A percentile compares a stretch with the other conserved stretches of the same genome.
Conservation (phyloP, 2,888 invertebrate species). For the Cerceris ruficornis region DNA sequence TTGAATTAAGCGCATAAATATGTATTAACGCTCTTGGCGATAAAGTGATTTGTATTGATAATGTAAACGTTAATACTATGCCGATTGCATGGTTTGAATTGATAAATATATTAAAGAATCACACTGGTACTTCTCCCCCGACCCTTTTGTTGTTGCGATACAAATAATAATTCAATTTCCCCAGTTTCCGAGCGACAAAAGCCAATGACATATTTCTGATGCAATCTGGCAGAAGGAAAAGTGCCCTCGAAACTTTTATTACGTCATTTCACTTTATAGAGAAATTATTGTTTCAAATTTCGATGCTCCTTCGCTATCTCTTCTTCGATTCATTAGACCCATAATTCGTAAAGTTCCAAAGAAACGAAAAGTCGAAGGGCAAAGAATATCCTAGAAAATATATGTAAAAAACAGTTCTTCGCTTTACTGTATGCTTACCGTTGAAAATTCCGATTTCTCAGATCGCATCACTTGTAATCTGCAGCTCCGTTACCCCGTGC, state of each 20-base stretch:
- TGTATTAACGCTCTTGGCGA: not conserved
- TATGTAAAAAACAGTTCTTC: not conserved
- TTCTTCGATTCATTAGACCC: no score
- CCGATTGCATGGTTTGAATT: constrained; percentile 9
- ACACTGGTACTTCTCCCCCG: not conserved
- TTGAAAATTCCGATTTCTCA: no score
- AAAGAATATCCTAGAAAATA: not conserved
- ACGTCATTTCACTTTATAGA: no score
- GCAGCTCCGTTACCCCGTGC: not conserved
- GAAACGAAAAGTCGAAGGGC: no score
- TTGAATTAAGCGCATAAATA: not conserved
- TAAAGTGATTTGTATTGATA: constrained; percentile 14
- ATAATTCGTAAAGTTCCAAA: no score
- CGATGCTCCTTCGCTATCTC: no score
- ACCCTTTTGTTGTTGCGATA: not conserved
- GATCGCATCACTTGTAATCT: not conserved
- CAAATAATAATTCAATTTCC: not conserved
- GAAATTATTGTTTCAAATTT: no score
- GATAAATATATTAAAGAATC: not conserved
- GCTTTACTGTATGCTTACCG: not conserved
- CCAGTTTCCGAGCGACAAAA: not conserved
- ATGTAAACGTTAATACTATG: constrained; percentile 6
- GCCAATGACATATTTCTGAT: no score
- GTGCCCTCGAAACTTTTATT: no score
- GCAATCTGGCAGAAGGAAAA: no score